Evolutionary conservation across 2,888 invertebrate species (phyloP).

Genomic region (Hirtodrosophila cameraria): DNA sequence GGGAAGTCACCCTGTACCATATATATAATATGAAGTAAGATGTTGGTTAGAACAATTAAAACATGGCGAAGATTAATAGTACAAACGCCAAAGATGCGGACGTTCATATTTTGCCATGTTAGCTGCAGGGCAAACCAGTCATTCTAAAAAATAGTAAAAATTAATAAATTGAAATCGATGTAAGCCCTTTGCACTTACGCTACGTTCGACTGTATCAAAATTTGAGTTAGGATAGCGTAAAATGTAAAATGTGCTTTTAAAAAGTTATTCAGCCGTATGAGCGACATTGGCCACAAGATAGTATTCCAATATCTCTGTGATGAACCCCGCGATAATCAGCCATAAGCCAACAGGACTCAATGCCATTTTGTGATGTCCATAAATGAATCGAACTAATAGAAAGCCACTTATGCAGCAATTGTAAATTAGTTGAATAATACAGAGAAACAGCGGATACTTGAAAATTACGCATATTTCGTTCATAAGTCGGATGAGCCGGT

Average conservation of each 20-base stretch:
- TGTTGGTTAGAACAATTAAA: slow-evolving; percentile 12
- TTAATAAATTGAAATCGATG: no score
- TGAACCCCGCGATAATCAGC: background rate
- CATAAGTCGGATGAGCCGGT: slow-evolving; percentile 11
- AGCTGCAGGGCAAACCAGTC: slow-evolving; percentile 40
- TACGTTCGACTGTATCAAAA: background rate
- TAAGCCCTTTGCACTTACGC: slow-evolving; percentile 13
- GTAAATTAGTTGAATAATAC: background rate
- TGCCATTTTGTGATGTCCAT: background rate
- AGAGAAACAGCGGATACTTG: slow-evolving; percentile 13
- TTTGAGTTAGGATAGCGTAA: background rate
- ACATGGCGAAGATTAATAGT: slow-evolving; percentile 14
- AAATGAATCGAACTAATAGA: background rate
- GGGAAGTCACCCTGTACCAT: slow-evolving; percentile 42
- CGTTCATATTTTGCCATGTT: slow-evolving; percentile 12
- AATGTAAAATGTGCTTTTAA: slow-evolving; percentile 1
- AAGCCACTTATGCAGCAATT: slow-evolving; percentile 1
- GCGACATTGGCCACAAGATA: slow-evolving; percentile 4
- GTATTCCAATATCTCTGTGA: background rate
- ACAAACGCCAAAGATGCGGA: slow-evolving; percentile 10
- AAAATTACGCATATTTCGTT: slow-evolving; percentile 11
- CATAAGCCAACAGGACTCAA: background rate
- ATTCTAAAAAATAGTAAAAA: slow-evolving; percentile 9
- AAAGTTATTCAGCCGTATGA: background rate
- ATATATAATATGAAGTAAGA: slow-evolving; percentile 33